Conservation (phyloP, 2,797 vertebrate genomes). For the Chiloscyllium punctatum region DNA sequence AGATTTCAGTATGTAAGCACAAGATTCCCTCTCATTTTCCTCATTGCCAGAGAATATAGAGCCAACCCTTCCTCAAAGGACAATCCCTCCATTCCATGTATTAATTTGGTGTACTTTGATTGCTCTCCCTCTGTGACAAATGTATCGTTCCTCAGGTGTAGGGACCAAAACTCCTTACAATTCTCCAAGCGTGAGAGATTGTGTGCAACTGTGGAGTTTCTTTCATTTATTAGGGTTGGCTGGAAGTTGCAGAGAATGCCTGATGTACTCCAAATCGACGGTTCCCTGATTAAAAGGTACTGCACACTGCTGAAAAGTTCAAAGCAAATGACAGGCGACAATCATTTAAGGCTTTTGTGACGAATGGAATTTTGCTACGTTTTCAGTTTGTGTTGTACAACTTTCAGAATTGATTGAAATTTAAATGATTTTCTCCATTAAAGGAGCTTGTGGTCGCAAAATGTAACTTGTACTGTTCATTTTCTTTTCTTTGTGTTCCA, state of each 20-base stretch:
- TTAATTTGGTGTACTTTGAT: too few relatives aligned
- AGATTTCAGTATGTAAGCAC: too few relatives aligned
- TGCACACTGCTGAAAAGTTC: conserved; percentile 57
- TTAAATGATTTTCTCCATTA: neutral
- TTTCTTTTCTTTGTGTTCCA: neutral
- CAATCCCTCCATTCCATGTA: too few relatives aligned
- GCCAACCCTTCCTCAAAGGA: too few relatives aligned
- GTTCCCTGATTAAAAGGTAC: conserved; percentile 57
- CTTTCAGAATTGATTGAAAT: conserved; percentile 11
- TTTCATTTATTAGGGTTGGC: conserved; percentile 49
- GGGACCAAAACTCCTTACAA: too few relatives aligned
- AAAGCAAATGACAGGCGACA: conserved; percentile 48
- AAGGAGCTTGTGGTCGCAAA: neutral
- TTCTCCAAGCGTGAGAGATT: conserved; percentile 36
- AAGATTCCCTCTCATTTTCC: too few relatives aligned
- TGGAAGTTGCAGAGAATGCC: conserved; percentile 50
- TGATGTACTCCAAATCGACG: conserved; percentile 46
- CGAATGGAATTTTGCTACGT: neutral
- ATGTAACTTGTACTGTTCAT: conserved; percentile 49
- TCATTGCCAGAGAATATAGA: too few relatives aligned
- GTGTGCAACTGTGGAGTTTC: conserved; percentile 39
- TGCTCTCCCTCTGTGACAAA: too few relatives aligned
- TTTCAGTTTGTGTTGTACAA: neutral
- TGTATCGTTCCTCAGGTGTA: too few relatives aligned
- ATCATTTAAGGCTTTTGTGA: conserved; percentile 60